Percentiles rank a stretch among this genome's conserved stretches.
Evolutionary conservation across 2,797 vertebrate species (phyloP).

Genomic region (Eulemur mongoz): DNA sequence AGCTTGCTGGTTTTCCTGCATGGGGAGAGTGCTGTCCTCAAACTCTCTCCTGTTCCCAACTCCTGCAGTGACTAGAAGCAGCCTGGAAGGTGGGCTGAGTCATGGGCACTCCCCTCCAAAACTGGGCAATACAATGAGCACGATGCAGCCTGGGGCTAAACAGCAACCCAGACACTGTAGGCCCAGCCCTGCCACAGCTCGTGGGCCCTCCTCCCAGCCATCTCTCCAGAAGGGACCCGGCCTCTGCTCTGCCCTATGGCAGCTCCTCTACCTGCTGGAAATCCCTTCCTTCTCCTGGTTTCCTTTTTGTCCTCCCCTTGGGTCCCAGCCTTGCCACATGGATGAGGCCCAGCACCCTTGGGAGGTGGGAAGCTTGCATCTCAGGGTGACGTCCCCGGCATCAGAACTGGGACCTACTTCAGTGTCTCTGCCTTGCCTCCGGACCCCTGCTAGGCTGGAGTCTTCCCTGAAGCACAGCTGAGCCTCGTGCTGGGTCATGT

Average conservation of each 20-base stretch:
- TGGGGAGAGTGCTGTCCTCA: rapidly evolving
- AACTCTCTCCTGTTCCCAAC: background rate
- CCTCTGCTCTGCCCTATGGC: background rate
- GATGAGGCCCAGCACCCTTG: background rate
- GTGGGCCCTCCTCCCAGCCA: background rate
- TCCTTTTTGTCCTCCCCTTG: background rate
- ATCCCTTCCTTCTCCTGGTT: background rate
- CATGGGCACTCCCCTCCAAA: background rate
- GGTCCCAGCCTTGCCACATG: background rate
- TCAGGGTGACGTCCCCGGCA: too few relatives aligned
- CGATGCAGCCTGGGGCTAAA: background rate
- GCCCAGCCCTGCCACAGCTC: background rate
- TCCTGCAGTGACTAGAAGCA: background rate
- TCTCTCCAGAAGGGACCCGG: background rate
- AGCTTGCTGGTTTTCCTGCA: rapidly evolving
- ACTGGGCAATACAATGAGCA: rapidly evolving
- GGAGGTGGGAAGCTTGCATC: background rate
- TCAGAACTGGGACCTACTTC: background rate
- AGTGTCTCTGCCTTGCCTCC: background rate
- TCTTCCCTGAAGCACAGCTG: background rate
- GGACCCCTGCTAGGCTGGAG: too few relatives aligned
- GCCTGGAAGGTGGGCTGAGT: background rate
- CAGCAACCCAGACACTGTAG: background rate
- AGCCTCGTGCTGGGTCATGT: background rate
- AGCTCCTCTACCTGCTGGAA: background rate